Percentiles rank a stretch among this genome's conserved stretches.
phyloP scores from a whole-genome alignment of 2,797 vertebrate genomes.

The Melanotaenia parkinsoni region DNA sequence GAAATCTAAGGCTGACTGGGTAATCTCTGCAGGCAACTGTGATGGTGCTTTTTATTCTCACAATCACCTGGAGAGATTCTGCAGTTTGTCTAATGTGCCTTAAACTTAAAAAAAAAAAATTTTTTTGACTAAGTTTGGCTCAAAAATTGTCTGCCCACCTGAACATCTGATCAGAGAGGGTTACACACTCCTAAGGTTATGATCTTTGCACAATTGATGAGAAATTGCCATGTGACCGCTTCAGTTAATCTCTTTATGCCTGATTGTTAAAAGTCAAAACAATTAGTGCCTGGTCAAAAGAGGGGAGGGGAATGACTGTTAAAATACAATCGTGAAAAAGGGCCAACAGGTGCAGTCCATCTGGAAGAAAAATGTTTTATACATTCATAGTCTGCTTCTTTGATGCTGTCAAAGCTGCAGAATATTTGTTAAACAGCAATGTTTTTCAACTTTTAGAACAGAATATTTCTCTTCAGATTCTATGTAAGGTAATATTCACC shows the following conservation, averaged over 20 bases:
- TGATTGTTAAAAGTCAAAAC: slow-evolving; percentile 58
- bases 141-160: slow-evolving; percentile 33
- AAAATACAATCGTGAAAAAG: slow-evolving; percentile 52
- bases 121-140: slow-evolving; percentile 48
- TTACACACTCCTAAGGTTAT: slow-evolving; percentile 49
- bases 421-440: slow-evolving; percentile 13
- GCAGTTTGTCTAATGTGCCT: slow-evolving; percentile 79
- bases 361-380: slow-evolving; percentile 58
- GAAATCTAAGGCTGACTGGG: slow-evolving; percentile 81
- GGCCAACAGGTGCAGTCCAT: slow-evolving; percentile 74
- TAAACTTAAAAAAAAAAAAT: slow-evolving; percentile 3
- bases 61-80: slow-evolving; percentile 95
- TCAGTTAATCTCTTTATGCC: slow-evolving; percentile 47
- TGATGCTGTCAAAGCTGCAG: slow-evolving; percentile 45
- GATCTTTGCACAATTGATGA: slow-evolving; percentile 47
- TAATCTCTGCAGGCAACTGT: slow-evolving; percentile 99
- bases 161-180: slow-evolving; percentile 51
- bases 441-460: slow-evolving; percentile 2
- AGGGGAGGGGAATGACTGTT: slow-evolving; percentile 26
- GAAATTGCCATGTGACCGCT: slow-evolving; percentile 33
- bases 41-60: slow-evolving; percentile 88
- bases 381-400: slow-evolving; percentile 43
- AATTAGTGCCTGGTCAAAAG: slow-evolving; percentile 38
- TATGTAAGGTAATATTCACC: slow-evolving; percentile 35
- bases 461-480: slow-evolving; percentile 24